Evolutionary conservation across 2,888 invertebrate genomes (phyloP), one percentile per base, ranked within the genome.

Genomic region (Rhagium mordax): DNA sequence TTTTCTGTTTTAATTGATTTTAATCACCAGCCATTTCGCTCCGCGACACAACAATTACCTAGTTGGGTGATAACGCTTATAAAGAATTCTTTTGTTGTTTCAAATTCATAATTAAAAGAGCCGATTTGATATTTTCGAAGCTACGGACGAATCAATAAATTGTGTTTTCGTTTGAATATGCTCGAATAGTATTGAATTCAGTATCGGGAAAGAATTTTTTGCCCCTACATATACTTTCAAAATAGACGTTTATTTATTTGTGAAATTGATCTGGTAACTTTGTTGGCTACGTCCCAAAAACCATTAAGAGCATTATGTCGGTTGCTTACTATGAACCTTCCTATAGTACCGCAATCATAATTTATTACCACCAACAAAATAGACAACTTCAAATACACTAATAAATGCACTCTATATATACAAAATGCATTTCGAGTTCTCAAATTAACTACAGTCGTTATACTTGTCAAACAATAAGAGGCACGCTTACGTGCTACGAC

Each of bases 221-320:
- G n/a, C n/a, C n/a, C 13, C 41, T 41, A 41, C n/a, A 41, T 41
- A 41, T 41, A 41, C 41, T 41, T 18, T 16, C 16, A 16, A 29
- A 59, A 33, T 59, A 59, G 18, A 33, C 13, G 77, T 76, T 76
- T 65, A 77, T 77, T 78, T 79, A 80, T 81, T 78, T 77, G 73
- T 73, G 70, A 79, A 81, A 81, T 81, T 75, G 80, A 82, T 81
- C 81, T 77, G 75, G 61, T 72, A 80, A 79, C 76, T 74, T 62
- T 70, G 67, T 76, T 82, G 81, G 82, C 78, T 68, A 57, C 18
- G 48, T 64, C 79, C 81, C 82, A 81, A 78, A 79, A 79, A 77
- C 79, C 79, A 79, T 81, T 80, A 81, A 70, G 68, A 70, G 71
- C 68, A 74, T 76, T 78, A 72, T 74, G 74, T 79, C 73, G 67